Evolutionary conservation across 1,140 invertebrate genomes (phyloP).

Genomic region (Gyrodactylus salaris): DNA sequence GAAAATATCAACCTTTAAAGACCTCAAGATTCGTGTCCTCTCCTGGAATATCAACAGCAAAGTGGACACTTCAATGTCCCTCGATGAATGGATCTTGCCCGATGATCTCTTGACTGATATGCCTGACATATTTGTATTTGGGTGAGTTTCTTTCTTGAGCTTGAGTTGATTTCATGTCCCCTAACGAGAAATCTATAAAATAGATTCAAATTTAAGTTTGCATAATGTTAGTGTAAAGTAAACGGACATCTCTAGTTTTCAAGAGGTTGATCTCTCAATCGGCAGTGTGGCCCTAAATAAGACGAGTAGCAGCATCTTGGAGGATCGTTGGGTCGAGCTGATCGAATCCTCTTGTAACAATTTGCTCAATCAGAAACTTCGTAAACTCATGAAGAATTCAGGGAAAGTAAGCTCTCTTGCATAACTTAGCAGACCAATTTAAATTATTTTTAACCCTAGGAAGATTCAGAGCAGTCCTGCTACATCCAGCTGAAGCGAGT

Average conservation of each 20-base stretch:
- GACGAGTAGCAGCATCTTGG: not conserved
- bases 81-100: not conserved
- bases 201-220: too few relatives aligned
- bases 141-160: not conserved
- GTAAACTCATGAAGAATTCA: too few relatives aligned
- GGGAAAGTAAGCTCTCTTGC: too few relatives aligned
- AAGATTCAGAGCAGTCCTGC: not conserved
- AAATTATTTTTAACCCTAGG: too few relatives aligned
- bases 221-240: too few relatives aligned
- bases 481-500: not conserved
- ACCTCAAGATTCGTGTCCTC: not conserved
- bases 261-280: conserved; percentile 1
- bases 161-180: not conserved
- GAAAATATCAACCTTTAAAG: not conserved
- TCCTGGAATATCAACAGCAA: not conserved
- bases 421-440: too few relatives aligned
- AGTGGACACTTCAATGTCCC: not conserved
- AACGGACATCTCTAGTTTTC: too few relatives aligned
- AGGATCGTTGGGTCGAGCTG: not conserved
- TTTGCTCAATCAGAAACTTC: not conserved
- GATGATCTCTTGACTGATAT: not conserved
- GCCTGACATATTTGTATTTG: not conserved
- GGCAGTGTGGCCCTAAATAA: not conserved
- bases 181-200: too few relatives aligned
- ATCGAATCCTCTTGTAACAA: not conserved